A percentile compares a stretch with the other conserved stretches of the same genome.
These are phyloP conservation scores for Sebastes hubbsi DNA, from an alignment of 2,797 vertebrate genomes.

Conservation along the genomic window DNA sequence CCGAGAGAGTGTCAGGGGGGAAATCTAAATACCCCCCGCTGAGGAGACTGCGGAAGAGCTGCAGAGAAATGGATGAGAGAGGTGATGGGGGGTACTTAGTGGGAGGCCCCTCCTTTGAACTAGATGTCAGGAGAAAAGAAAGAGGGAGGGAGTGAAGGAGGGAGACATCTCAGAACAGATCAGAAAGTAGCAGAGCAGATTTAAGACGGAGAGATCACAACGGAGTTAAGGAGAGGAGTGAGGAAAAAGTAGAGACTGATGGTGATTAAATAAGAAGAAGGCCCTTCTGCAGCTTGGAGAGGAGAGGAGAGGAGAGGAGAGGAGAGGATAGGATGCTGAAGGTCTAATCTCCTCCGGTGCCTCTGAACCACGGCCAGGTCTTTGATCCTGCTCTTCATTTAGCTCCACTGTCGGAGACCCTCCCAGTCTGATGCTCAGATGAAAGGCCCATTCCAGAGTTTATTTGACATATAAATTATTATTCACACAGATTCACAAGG, in stretches of 20 bases:
- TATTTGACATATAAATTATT: slow-evolving; percentile 29
- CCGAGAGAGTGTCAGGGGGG: slow-evolving; percentile 1
- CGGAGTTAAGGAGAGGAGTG: slow-evolving; percentile 19
- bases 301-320: background rate
- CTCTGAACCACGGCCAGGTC: slow-evolving; percentile 48
- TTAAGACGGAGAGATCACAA: slow-evolving; percentile 57
- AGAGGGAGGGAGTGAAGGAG: background rate
- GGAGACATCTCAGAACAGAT: slow-evolving; percentile 29
- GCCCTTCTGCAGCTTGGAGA: slow-evolving; percentile 12
- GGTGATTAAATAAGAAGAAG: background rate
- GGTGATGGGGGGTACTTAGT: slow-evolving; percentile 59
- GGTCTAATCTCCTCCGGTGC: slow-evolving; percentile 46
- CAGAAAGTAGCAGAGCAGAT: slow-evolving; percentile 45
- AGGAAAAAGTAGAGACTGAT: background rate
- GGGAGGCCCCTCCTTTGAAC: slow-evolving; percentile 70
- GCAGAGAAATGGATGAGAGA: slow-evolving; percentile 58
- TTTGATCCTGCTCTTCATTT: slow-evolving; percentile 68
- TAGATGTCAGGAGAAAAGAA: slow-evolving; percentile 30
- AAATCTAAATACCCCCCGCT: slow-evolving; percentile 60
- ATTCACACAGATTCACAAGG: slow-evolving; percentile 7
- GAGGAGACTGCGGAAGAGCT: slow-evolving; percentile 45
- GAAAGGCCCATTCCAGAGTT: slow-evolving; percentile 46
- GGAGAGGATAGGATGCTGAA: slow-evolving; percentile 13
- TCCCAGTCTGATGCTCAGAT: slow-evolving; percentile 45
- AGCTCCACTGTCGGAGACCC: slow-evolving; percentile 40